Base-by-base conservation (phyloP, 2,113 vertebrate genomes). In the Neodontobutis hainanensis region DNA sequence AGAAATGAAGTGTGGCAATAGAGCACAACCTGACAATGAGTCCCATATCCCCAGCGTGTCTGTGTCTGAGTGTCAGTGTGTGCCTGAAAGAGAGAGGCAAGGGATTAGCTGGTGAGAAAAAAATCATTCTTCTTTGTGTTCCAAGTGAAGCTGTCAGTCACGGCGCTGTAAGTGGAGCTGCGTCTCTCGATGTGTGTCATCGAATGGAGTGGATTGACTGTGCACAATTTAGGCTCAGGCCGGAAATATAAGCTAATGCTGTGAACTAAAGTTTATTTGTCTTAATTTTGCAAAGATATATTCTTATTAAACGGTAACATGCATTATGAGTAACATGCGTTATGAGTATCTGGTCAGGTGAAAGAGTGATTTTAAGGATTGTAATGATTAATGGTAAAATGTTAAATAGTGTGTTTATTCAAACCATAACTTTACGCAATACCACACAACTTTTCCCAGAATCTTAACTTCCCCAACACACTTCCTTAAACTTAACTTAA, bases 1-100 rank as follows among this genome's bases (percentile, higher is more conserved):
- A 86, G 56, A 88, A 70, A 86, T 81, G 66, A 88, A 84, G 78
- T 76, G 77, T 81, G 77, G 75, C 78, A 81, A 80, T 57, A 61
- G 80, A 81, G 79, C 75, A 76, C 79, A 81, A 70, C 62, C 78
- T 75, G 70, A 85, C 87, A 83, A 81, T 84, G 80, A 83, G 80
- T 83, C 68, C 57, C 67, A 47, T 78, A 73, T 84, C 83, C 85
- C 80, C 61, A 51, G 67, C 69, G 76, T 65, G 83, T 85, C 70
- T 79, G 74, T 43, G 60, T 65, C 61, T 70, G 63, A 74, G 78
- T 82, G 74, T 78, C 71, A 76, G 77, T 66, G 52, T 70, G 68
- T 73, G 71, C 32, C 16, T 68, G 67, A 73, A 81, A 63, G 62
- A 75, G 70, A 82, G 69, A 79, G 44, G 60, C 66, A 49, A 65